Conservation (phyloP, 1,140 invertebrate species). For the Calliphora vicina region DNA sequence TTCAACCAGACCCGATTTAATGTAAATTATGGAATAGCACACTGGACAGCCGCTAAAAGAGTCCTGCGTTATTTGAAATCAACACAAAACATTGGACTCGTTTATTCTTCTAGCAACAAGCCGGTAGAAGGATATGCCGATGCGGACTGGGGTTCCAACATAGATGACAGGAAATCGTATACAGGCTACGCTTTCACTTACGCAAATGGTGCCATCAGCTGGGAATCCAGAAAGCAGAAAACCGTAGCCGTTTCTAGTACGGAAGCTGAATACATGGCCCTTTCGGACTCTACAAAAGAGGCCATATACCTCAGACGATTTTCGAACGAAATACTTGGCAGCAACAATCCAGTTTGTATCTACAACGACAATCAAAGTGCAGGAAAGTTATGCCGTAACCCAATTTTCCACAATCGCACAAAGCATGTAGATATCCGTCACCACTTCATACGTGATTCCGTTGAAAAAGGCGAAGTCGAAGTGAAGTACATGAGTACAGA, state of each 20-base stretch:
- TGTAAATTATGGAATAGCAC: no score
- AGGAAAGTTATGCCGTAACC: conserved; percentile 52
- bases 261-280: conserved; percentile 63
- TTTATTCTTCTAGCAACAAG: no score
- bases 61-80: no score
- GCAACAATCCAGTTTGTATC: conserved; percentile 25
- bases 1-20: no score
- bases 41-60: no score
- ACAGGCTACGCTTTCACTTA: no score
- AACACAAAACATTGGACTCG: no score
- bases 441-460: conserved; percentile 47
- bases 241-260: conserved; percentile 57
- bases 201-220: no score
- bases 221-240: conserved; percentile 49
- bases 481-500: conserved; percentile 42
- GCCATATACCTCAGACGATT: conserved; percentile 41
- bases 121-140: no score
- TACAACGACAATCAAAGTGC: conserved; percentile 60
- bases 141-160: no score
- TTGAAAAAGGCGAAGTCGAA: conserved; percentile 40
- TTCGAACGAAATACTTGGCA: conserved; percentile 27
- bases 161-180: no score
- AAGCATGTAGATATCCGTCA: conserved; percentile 55
- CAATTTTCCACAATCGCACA: conserved; percentile 54
- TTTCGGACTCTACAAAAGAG: conserved; percentile 43